These are phyloP conservation scores for Agelastica alni DNA, from an alignment of 2,888 invertebrate species.

Conservation along the genomic window DNA sequence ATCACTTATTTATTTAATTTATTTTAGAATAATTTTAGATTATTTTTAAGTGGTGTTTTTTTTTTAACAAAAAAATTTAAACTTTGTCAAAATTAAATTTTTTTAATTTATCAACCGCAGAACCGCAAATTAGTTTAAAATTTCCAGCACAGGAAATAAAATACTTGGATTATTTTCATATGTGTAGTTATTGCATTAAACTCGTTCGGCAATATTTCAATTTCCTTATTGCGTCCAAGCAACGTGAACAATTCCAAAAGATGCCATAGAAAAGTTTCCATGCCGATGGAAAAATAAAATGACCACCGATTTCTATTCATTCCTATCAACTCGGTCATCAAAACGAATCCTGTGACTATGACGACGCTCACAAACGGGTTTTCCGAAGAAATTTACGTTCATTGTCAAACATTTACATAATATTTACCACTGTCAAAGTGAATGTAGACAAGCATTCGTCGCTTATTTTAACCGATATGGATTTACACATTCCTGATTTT, in stretches of 20 bases:
- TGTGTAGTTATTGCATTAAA: no score
- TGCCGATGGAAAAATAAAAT: slow-evolving; percentile 2
- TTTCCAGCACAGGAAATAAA: no score
- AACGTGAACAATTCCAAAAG: slow-evolving; percentile 7
- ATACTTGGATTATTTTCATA: no score
- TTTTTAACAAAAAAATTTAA: no score
- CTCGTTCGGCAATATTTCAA: no score
- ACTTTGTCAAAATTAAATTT: no score
- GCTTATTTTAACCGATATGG: slow-evolving; percentile 13
- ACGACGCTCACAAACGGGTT: slow-evolving; percentile 4
- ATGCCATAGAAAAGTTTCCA: slow-evolving; percentile 2
- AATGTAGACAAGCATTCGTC: slow-evolving; percentile 1
- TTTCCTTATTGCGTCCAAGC: no score
- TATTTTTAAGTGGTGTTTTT: no score
- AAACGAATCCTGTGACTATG: slow-evolving; percentile 4
- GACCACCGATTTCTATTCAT: slow-evolving; percentile 12
- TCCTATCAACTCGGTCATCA: slow-evolving; percentile 15
- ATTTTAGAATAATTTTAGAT: no score
- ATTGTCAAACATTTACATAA: slow-evolving; percentile 13
- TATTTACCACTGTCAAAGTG: slow-evolving; percentile 10
- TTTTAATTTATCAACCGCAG: no score
- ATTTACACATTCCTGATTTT: slow-evolving; percentile 3
- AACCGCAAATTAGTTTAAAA: no score
- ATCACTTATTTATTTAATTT: no score
- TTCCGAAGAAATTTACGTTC: slow-evolving; percentile 7